phyloP scores from a whole-genome alignment of 2,113 vertebrate species.

The cattle (Bos taurus) region DNA sequence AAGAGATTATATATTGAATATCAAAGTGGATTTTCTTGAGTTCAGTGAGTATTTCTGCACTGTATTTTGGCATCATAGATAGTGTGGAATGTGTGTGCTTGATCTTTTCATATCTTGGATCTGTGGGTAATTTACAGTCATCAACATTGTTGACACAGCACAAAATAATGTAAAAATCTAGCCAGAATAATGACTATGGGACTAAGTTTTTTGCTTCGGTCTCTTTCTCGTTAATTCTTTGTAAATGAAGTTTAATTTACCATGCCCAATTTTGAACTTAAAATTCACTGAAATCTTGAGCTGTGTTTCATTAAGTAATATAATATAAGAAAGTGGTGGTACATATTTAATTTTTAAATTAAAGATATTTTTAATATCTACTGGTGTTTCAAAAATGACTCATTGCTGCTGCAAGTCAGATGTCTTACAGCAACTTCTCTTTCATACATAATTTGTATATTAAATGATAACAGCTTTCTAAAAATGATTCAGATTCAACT shows the following conservation, averaged over 20 bases:
- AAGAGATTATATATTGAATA: neutral
- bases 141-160: neutral
- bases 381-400: neutral
- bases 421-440: neutral
- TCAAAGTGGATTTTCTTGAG: neutral
- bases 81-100: rapidly evolving
- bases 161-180: neutral
- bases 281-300: neutral
- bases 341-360: too few species aligned
- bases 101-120: neutral
- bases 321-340: neutral
- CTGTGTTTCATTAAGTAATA: neutral
- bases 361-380: neutral
- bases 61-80: neutral
- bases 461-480: neutral
- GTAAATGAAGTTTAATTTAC: neutral
- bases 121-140: neutral
- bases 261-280: neutral
- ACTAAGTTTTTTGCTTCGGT: neutral
- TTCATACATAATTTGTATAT: neutral
- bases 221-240: neutral
- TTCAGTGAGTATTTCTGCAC: neutral
- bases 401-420: neutral
- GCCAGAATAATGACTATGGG: neutral
- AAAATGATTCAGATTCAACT: neutral